Evolutionary conservation across 2,888 invertebrate species (phyloP).

Genomic region (Sinopyrophorus schimmeli): DNA sequence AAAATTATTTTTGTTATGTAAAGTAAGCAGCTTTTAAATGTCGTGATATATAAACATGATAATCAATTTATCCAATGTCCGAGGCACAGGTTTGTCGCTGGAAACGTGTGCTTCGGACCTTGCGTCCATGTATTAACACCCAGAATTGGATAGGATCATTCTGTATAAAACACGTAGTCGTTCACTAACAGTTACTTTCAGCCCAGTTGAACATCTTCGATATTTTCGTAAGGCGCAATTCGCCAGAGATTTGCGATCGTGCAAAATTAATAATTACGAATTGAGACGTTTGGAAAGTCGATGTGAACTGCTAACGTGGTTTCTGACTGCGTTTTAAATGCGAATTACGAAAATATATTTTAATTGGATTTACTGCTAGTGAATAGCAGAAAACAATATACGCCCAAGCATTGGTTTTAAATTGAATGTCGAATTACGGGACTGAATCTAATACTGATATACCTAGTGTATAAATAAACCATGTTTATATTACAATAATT

Average conservation of each 20-base stretch:
- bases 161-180: slow-evolving; percentile 4
- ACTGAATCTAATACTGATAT: slow-evolving; percentile 45
- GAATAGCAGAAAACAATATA: slow-evolving; percentile 9
- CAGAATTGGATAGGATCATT: slow-evolving; percentile 2
- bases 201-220: too few species aligned
- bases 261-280: too few species aligned
- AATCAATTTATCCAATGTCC: slow-evolving; percentile 38
- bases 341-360: slow-evolving; percentile 9
- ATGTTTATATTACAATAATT: slow-evolving; percentile 49
- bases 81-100: slow-evolving; percentile 6
- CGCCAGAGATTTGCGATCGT: too few species aligned
- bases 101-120: slow-evolving; percentile 12
- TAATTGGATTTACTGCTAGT: slow-evolving; percentile 27
- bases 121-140: slow-evolving; percentile 11
- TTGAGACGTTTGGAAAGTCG: too few species aligned
- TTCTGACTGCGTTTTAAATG: too few species aligned
- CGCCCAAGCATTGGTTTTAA: slow-evolving; percentile 21
- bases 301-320: too few species aligned
- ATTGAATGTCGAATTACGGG: slow-evolving; percentile 47
- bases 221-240: too few species aligned
- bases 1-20: slow-evolving; percentile 52
- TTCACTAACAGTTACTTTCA: slow-evolving; percentile 14
- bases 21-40: slow-evolving; percentile 54
- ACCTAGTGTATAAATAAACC: slow-evolving; percentile 52
- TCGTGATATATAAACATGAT: slow-evolving; percentile 50